Evolutionary conservation across 1,140 invertebrate genomes (phyloP).

Genomic region (Tyrophagus putrescentiae): DNA sequence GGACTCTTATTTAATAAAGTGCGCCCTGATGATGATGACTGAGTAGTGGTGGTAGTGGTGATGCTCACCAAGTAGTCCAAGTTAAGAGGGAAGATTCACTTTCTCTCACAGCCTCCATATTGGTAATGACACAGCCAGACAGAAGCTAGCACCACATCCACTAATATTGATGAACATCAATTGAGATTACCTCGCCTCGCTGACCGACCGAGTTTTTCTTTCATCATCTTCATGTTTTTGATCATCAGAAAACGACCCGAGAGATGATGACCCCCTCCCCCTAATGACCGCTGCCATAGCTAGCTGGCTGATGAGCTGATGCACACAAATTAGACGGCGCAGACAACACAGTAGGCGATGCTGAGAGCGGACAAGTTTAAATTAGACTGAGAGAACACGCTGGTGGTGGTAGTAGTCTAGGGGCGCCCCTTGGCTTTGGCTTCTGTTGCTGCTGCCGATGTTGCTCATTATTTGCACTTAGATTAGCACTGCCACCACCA

Average conservation of each 20-base stretch:
- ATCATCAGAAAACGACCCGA: too few relatives aligned
- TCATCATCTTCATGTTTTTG: neutral
- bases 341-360: neutral
- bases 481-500: neutral
- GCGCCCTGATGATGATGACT: neutral
- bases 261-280: too few relatives aligned
- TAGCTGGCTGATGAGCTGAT: too few relatives aligned
- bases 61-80: too few relatives aligned
- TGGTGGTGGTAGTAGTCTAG: too few relatives aligned
- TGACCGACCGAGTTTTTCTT: neutral
- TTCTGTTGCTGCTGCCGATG: neutral
- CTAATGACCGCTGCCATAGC: too few relatives aligned
- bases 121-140: neutral
- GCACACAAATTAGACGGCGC: neutral
- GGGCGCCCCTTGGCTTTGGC: neutral
- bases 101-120: too few relatives aligned
- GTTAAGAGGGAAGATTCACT: too few relatives aligned
- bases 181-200: neutral
- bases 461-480: neutral
- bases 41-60: neutral
- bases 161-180: conserved; percentile 16
- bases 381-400: too few relatives aligned
- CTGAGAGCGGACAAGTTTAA: conserved; percentile 13
- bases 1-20: neutral
- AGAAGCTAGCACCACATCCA: neutral